phyloP scores from a whole-genome alignment of 2,113 vertebrate genomes.

The Dicentrarchus labrax region DNA sequence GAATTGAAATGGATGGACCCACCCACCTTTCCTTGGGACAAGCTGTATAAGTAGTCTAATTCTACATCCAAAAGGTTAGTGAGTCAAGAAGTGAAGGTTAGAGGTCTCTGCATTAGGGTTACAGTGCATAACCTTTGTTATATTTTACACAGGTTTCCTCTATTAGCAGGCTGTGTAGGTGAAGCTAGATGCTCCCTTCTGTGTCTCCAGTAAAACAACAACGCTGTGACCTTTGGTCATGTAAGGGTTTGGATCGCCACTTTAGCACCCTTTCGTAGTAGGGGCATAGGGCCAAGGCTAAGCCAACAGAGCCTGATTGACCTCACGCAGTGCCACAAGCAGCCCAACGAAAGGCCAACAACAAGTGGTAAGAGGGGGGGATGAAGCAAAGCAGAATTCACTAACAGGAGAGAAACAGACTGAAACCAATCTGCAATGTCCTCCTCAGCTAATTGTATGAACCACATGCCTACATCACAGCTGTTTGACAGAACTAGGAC shows the following conservation, averaged over 20 bases:
- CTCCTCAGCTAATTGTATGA: background rate
- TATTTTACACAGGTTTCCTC: background rate
- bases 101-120: background rate
- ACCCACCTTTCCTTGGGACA: too few species aligned
- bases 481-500: background rate
- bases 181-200: background rate
- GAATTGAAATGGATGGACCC: too few species aligned
- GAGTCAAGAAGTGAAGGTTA: background rate
- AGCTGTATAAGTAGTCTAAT: background rate
- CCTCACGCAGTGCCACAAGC: slow-evolving; percentile 25
- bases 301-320: slow-evolving; percentile 32
- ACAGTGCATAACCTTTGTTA: slow-evolving; percentile 7
- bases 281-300: slow-evolving; percentile 21
- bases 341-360: slow-evolving; percentile 32
- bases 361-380: slow-evolving; percentile 7
- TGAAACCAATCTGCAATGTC: background rate
- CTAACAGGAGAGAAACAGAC: background rate
- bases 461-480: background rate
- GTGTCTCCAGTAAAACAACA: background rate
- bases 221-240: slow-evolving; percentile 27
- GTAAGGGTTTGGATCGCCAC: slow-evolving; percentile 12
- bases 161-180: background rate
- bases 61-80: background rate
- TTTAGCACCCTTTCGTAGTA: background rate
- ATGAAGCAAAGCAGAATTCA: background rate